Conservation (phyloP, 2,113 vertebrate species). For the Merops nubicus region DNA sequence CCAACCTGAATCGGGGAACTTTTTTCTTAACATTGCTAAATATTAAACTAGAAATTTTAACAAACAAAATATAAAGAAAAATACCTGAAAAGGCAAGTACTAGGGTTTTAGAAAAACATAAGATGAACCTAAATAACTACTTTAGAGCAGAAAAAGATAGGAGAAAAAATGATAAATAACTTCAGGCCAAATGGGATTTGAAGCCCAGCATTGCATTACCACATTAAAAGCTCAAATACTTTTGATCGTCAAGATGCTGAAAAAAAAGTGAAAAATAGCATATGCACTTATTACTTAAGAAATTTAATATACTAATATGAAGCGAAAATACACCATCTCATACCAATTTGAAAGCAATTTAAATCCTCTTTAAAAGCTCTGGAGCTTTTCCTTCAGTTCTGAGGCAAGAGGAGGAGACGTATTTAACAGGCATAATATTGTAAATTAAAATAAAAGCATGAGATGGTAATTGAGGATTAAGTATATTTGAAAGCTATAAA, state of each 20-base stretch:
- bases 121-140: neutral
- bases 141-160: neutral
- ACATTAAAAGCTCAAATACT: neutral
- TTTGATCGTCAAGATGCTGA: neutral
- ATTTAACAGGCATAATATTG: neutral
- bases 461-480: neutral
- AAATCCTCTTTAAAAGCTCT: neutral
- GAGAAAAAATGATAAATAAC: neutral
- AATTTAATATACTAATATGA: neutral
- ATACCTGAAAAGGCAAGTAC: fast-evolving
- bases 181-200: neutral
- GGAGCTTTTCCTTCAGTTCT: neutral
- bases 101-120: neutral
- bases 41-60: neutral
- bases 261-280: neutral
- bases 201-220: neutral
- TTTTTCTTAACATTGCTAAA: neutral
- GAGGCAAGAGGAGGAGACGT: neutral
- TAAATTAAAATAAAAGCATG: neutral
- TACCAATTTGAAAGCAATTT: neutral
- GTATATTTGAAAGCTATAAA: constrained; percentile 7
- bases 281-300: neutral
- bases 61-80: neutral
- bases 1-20: fast-evolving
- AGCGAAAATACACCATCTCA: neutral